Evolutionary conservation across 1,140 invertebrate genomes (phyloP).

Genomic region (Steinernema feltiae): DNA sequence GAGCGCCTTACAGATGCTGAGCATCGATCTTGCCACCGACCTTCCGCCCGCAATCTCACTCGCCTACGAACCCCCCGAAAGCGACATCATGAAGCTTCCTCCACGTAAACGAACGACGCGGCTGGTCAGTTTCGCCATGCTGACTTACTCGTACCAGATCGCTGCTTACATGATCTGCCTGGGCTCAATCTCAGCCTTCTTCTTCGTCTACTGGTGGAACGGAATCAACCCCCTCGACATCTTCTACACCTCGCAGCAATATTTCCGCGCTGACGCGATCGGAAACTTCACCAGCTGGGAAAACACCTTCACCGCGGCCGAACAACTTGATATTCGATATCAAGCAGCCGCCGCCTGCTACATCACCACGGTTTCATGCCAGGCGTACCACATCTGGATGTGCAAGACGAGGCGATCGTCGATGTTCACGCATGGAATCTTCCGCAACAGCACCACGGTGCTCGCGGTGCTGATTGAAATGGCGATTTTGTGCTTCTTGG

Average conservation of each 20-base stretch:
- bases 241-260: constrained; percentile 18
- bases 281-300: constrained; percentile 27
- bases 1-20: constrained; percentile 13
- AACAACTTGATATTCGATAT: constrained; percentile 33
- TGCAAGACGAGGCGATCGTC: constrained; percentile 32
- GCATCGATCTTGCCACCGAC: constrained; percentile 19
- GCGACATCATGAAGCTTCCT: constrained; percentile 49
- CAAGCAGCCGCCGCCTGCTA: constrained; percentile 35
- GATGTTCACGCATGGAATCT: constrained; percentile 32
- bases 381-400: constrained; percentile 37
- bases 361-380: constrained; percentile 29
- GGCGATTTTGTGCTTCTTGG: constrained; percentile 31
- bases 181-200: background rate
- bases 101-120: constrained; percentile 35
- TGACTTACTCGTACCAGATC: constrained; percentile 1
- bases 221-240: constrained; percentile 31
- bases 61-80: constrained; percentile 39
- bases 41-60: constrained; percentile 19
- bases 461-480: constrained; percentile 35
- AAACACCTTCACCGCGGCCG: constrained; percentile 17
- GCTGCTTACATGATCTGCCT: constrained; percentile 1
- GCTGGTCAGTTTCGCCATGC: constrained; percentile 34
- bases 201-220: constrained; percentile 12
- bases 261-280: constrained; percentile 25
- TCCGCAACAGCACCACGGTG: constrained; percentile 15